Base-by-base conservation (phyloP, 2,797 vertebrate genomes). In the Oreonectes daqikongensis region DNA sequence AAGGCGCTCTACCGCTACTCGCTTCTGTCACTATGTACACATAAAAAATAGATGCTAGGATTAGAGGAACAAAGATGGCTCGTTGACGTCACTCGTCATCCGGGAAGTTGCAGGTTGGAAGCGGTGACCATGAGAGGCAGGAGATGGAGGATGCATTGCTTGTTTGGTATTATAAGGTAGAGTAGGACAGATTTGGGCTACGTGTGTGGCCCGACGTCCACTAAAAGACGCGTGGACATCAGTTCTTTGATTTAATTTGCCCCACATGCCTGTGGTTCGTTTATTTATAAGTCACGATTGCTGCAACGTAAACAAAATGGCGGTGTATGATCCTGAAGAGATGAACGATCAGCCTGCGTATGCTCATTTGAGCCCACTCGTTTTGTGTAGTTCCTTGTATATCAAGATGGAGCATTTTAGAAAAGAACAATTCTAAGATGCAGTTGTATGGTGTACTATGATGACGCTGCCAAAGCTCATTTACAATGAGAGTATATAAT, bases 1-100 rank as follows among this genome's bases (percentile, higher is more conserved):
- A 69, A 9, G 61, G 84, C 81, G 85, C 85, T 86, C 78, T 72
- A 12, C 70, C 53, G 75, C 71, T 44, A 82, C 82, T 79, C 81
- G 79, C 83, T 85, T 80, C 83, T 40, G 89, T 87, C 87, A 76
- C 80, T 78, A 80, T 85, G 87, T 89, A 90, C 88, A 87, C 74
- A 90, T 84, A 86, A 89, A 88, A 92, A 90, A 88, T 89, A 86
- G 90, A 84, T 86, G 90, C 86, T 85, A 80, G 92, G 92, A 91
- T 92, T 91, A 84, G 66, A 76, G 77, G 90, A 87, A 92, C 91
- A 90, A 90, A 92, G 88, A 92, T 89, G 90, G 90, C 91, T 89
- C 81, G 84, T 79, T 94, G 93, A 94, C 93, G 93, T 94, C 93
- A 94, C 85, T 88, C 78, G 86, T 82, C 86, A 85, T 86, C 84